Percentiles rank a stretch among this genome's conserved stretches.
Evolutionary conservation across 2,888 invertebrate species (phyloP).

Genomic region (Uropetala carovei): DNA sequence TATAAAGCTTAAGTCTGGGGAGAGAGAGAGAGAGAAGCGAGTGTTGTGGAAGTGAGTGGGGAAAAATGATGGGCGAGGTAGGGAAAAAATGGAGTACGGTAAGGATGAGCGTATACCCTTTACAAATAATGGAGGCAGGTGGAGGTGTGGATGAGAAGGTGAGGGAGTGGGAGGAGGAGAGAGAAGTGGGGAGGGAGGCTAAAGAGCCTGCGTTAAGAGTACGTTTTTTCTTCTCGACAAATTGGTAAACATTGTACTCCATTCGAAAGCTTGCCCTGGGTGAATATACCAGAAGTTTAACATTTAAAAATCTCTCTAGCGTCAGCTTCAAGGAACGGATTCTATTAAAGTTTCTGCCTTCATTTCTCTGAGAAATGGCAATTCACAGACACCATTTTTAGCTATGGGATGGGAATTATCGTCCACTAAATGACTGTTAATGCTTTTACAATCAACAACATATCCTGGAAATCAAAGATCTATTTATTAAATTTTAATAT

Average conservation of each 20-base stretch:
- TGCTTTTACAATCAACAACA: too few species aligned
- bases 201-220: neutral
- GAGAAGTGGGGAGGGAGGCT: neutral
- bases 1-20: neutral
- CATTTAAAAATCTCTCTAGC: too few species aligned
- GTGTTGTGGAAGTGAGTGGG: neutral
- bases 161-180: too few species aligned
- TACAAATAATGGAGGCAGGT: neutral
- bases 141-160: neutral
- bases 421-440: too few species aligned
- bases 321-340: too few species aligned
- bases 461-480: too few species aligned
- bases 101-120: neutral
- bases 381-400: too few species aligned
- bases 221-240: neutral
- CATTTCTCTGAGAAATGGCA: too few species aligned
- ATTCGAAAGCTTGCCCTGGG: neutral
- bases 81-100: neutral
- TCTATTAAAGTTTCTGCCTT: too few species aligned
- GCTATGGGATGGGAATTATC: too few species aligned
- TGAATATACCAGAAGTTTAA: neutral
- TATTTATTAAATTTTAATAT: too few species aligned
- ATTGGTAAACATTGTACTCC: conserved; percentile 7
- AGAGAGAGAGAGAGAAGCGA: neutral
- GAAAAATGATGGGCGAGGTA: neutral